Evolutionary conservation across 2,888 invertebrate species (phyloP).

Genomic region (Apamea epomidion): DNA sequence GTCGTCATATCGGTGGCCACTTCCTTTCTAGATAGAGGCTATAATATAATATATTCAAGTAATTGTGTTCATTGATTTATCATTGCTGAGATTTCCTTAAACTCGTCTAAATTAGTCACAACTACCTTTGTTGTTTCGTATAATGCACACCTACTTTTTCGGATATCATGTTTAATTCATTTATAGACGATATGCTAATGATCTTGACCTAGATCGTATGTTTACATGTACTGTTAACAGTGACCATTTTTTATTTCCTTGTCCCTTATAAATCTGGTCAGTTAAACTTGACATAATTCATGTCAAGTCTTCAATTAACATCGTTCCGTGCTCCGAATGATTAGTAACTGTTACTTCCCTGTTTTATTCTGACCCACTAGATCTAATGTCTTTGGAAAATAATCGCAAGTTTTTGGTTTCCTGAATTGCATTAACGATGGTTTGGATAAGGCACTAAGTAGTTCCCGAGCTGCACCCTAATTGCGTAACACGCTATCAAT

Average conservation of each 20-base stretch:
- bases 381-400: not conserved
- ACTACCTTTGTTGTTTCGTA: constrained; percentile 20
- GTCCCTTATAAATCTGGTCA: constrained; percentile 19
- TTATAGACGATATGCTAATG: constrained; percentile 54
- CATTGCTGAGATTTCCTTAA: constrained; percentile 1
- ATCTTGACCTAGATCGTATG: constrained; percentile 53
- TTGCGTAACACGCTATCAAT: too few relatives aligned
- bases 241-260: constrained; percentile 48
- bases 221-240: constrained; percentile 48
- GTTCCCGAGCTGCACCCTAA: not conserved
- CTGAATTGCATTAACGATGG: not conserved
- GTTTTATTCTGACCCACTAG: not conserved
- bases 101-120: constrained; percentile 37
- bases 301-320: constrained; percentile 17
- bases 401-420: not conserved
- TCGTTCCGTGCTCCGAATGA: not conserved
- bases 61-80: constrained; percentile 8
- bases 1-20: not conserved
- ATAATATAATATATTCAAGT: not conserved
- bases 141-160: constrained; percentile 34
- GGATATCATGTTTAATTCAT: constrained; percentile 51
- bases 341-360: not conserved
- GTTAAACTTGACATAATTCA: not conserved
- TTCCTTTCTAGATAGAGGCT: too few relatives aligned
- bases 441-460: not conserved